These are phyloP conservation scores for Arenaria interpres DNA, from an alignment of 2,113 vertebrate species.

Conservation along the genomic window DNA sequence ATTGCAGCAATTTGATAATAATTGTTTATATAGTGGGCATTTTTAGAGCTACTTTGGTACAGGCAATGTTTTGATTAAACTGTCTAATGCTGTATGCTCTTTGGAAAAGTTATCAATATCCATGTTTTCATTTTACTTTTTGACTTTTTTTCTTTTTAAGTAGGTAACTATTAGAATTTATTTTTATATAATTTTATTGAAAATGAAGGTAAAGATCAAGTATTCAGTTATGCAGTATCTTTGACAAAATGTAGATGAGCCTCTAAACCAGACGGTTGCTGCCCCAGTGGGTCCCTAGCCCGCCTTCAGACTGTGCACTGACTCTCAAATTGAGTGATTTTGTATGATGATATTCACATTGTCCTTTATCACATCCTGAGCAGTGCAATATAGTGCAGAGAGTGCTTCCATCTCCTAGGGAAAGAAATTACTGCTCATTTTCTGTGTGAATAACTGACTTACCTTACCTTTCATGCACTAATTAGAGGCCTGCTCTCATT, in stretches of 20 bases:
- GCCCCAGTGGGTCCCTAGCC: not conserved
- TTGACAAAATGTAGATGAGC: not conserved
- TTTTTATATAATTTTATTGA: not conserved
- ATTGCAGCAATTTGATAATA: not conserved
- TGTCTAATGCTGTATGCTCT: not conserved
- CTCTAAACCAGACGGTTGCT: not conserved
- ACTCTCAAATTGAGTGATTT: not conserved
- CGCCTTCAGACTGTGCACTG: not conserved
- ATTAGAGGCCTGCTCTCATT: not conserved
- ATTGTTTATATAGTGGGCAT: not conserved
- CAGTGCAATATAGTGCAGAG: not conserved
- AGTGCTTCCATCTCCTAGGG: not conserved
- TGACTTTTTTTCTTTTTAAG: not conserved
- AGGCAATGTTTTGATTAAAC: not conserved
- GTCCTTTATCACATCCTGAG: not conserved
- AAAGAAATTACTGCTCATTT: constrained; percentile 17
- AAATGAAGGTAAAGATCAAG: not conserved
- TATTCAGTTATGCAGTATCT: not conserved
- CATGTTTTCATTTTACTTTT: not conserved
- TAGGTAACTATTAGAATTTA: not conserved
- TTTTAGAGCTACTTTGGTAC: not conserved
- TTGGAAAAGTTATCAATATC: not conserved
- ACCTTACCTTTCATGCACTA: not conserved
- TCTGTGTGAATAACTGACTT: not conserved
- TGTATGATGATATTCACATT: not conserved